Evolutionary conservation across 2,888 invertebrate species (phyloP).

Genomic region (Salticus scenicus): DNA sequence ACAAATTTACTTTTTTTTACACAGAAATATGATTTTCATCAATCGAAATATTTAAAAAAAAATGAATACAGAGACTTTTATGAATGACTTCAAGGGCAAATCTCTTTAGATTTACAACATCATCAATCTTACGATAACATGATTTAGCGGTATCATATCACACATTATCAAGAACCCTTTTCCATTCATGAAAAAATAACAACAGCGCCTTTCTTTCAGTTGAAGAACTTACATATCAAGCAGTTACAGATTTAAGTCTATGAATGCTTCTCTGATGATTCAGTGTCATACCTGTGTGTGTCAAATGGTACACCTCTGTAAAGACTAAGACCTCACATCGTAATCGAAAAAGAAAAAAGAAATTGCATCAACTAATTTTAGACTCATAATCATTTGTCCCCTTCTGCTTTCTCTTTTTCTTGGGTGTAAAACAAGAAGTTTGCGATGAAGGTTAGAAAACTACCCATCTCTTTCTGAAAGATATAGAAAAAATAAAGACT

Average conservation of each 20-base stretch:
- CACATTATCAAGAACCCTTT: too few relatives aligned
- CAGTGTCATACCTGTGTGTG: neutral
- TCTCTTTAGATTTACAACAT: too few relatives aligned
- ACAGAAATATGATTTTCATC: too few relatives aligned
- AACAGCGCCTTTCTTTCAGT: too few relatives aligned
- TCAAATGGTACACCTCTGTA: neutral
- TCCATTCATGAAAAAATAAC: too few relatives aligned
- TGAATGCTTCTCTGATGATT: neutral
- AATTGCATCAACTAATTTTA: constrained; percentile 35
- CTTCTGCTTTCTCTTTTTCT: neutral
- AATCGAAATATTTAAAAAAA: too few relatives aligned
- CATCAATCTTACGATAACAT: too few relatives aligned
- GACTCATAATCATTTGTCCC: constrained; percentile 59
- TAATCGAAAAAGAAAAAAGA: neutral
- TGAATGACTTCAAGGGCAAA: too few relatives aligned
- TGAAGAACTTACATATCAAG: neutral
- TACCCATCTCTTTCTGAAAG: constrained; percentile 10
- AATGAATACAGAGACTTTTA: too few relatives aligned
- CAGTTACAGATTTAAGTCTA: neutral
- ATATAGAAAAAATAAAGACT: neutral
- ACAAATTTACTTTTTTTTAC: too few relatives aligned
- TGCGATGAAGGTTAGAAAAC: constrained; percentile 42
- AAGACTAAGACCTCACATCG: neutral
- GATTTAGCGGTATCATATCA: too few relatives aligned
- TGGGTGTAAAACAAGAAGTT: constrained; percentile 57